Evolutionary conservation across 2,113 vertebrate genomes (phyloP).

Genomic region (Erpornis zantholeuca): DNA sequence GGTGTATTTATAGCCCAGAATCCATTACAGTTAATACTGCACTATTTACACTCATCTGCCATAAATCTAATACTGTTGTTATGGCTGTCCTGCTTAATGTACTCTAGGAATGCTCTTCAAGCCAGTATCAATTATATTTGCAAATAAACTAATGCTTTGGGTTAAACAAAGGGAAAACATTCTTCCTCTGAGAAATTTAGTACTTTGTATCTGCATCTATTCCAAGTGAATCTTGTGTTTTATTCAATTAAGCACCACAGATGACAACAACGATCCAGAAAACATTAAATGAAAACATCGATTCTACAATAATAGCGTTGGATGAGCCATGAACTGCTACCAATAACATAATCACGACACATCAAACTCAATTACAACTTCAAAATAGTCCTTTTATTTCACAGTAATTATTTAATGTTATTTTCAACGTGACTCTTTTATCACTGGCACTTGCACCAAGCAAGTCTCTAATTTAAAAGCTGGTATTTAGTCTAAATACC

Average conservation of each 20-base stretch:
- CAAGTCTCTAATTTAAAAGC: not conserved
- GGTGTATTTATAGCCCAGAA: not conserved
- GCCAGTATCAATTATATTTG: slow-evolving; percentile 34
- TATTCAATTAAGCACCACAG: slow-evolving; percentile 46
- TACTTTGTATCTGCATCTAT: not conserved
- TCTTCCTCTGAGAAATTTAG: slow-evolving; percentile 43
- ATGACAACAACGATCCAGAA: slow-evolving; percentile 21
- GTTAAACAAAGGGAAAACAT: slow-evolving; percentile 35
- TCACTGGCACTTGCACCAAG: not conserved
- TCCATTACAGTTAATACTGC: not conserved
- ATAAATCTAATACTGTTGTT: slow-evolving; percentile 19
- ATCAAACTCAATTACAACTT: not conserved
- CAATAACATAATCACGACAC: not conserved
- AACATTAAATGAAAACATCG: slow-evolving; percentile 4
- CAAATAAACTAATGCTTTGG: slow-evolving; percentile 29
- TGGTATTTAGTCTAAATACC: not conserved
- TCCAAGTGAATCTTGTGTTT: not conserved
- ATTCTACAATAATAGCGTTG: not conserved
- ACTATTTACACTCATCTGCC: not conserved
- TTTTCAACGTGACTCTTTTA: not conserved
- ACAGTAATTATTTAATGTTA: not conserved
- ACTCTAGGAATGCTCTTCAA: slow-evolving; percentile 25
- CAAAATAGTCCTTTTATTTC: slow-evolving; percentile 27
- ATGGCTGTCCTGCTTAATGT: not conserved
- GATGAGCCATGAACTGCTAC: not conserved